Evolutionary conservation across 2,888 invertebrate genomes (phyloP).

Genomic region (Meganola albula): DNA sequence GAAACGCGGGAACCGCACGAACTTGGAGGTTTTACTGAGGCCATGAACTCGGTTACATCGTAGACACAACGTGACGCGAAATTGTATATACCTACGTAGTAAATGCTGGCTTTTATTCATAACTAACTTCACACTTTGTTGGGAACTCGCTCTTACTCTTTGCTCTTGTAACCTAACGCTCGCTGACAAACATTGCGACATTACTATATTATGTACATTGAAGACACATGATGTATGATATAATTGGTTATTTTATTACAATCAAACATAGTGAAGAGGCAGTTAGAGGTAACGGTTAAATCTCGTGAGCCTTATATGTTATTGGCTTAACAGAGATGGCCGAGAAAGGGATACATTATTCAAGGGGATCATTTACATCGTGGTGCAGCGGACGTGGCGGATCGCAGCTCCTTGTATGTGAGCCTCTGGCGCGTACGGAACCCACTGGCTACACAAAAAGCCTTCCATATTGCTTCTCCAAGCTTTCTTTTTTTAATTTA

Average conservation of each 20-base stretch:
- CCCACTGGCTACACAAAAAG: conserved; percentile 62
- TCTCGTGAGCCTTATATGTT: conserved; percentile 64
- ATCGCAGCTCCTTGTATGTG: conserved; percentile 65
- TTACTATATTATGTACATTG: no score
- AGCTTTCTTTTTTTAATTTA: conserved; percentile 59
- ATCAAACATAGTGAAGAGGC: conserved; percentile 49
- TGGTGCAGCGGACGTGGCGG: conserved; percentile 57
- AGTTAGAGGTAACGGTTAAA: conserved; percentile 67
- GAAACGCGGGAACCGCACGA: conserved; percentile 11
- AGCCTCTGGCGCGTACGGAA: conserved; percentile 51
- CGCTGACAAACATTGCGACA: no score
- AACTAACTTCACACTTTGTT: no score
- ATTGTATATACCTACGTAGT: conserved; percentile 31
- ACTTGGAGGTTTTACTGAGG: conserved; percentile 25
- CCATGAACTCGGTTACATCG: conserved; percentile 41
- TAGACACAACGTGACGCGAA: conserved; percentile 31
- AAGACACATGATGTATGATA: no score
- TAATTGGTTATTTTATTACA: no score
- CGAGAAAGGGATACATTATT: conserved; percentile 73
- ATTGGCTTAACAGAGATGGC: conserved; percentile 52
- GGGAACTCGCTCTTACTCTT: no score
- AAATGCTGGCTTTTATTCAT: no score
- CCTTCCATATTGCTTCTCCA: conserved; percentile 59
- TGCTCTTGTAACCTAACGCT: no score
- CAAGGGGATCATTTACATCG: conserved; percentile 76